Percentiles rank a stretch among this genome's conserved stretches.
Conservation (phyloP, 2,113 vertebrate species). For the Arizona elegans region DNA sequence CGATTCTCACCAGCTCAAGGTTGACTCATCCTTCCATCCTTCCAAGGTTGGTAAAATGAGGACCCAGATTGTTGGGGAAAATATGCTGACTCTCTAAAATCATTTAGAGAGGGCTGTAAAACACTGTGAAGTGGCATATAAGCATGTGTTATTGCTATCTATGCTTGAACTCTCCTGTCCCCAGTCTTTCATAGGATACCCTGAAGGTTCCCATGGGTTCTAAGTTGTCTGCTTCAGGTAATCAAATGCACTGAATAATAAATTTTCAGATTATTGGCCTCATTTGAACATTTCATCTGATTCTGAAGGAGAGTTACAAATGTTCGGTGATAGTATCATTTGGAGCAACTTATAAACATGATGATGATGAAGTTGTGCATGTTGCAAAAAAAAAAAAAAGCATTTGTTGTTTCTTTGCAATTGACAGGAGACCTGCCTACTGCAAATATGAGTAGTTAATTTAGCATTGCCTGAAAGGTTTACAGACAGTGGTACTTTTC, state of each 20-base stretch:
- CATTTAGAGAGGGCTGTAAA: too few species aligned
- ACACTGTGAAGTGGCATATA: too few species aligned
- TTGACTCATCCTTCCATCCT: too few species aligned
- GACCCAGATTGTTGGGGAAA: too few species aligned
- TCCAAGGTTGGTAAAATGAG: too few species aligned
- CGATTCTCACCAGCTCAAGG: too few species aligned
- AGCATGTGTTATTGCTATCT: neutral
- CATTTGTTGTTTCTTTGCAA: neutral
- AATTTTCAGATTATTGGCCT: constrained; percentile 17
- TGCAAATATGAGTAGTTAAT: neutral
- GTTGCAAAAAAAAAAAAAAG: neutral
- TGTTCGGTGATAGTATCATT: neutral
- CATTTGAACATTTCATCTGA: neutral
- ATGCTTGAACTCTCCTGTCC: neutral
- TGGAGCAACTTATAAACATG: neutral
- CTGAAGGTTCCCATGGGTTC: neutral
- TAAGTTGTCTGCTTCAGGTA: constrained; percentile 26
- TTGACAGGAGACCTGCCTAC: neutral
- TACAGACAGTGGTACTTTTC: neutral
- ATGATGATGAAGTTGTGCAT: neutral
- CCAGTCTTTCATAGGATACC: neutral
- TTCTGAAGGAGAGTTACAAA: neutral
- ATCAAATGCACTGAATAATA: constrained; percentile 16
- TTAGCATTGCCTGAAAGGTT: neutral
- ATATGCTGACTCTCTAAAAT: too few species aligned